Base-by-base conservation (phyloP, 2,113 vertebrate genomes). In the Anguilla japonica region DNA sequence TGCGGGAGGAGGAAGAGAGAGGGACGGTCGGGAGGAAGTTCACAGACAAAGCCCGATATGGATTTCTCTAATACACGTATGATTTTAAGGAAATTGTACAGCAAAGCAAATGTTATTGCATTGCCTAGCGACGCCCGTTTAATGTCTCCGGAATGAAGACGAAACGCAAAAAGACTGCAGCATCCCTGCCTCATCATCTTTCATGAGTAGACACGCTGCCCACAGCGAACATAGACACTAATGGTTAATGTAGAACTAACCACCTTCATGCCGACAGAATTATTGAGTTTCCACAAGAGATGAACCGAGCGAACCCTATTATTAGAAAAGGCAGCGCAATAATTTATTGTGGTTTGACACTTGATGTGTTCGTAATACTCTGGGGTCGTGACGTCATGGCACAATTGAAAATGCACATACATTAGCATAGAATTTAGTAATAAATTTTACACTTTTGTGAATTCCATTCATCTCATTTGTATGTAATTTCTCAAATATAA, bases 371-470 rank as follows among this genome's bases (percentile, higher is more conserved):
- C 84, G 86, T 71, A 84, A 86, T 87, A 43, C 80, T 79, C 88
- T 43, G 16, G 83, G 80, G 67, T 83, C 60, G 15, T 84, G 41
- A 79, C 84, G 43, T 83, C 82, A 85, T 18, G 34, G 83, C 82
- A 88, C 83, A 87, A 71, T 83, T 88, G 85, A 88, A 90, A 86
- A 88, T 88, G 85, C 87, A 81, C 84, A 82, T 89, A 81, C 16
- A 89, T 89, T 86, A 85, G 41, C 85, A 88, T 91, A 50, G 7
- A 29, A n/a, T 75, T 34, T 34, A 9, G 67, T 34, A 75, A 75
- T 75, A 11, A 3, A 75, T 34, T 29, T 34, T 29, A 26, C 5
- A 26, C 18, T 29, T 75, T 75, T 34, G 11, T 13, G 26, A 75
- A 13, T 75, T 75, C 71, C 71, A 75, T 13, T 75, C 34, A 9